These are phyloP conservation scores for Notocelia uddmanniana DNA, from an alignment of 2,888 invertebrate species.

Conservation along the genomic window DNA sequence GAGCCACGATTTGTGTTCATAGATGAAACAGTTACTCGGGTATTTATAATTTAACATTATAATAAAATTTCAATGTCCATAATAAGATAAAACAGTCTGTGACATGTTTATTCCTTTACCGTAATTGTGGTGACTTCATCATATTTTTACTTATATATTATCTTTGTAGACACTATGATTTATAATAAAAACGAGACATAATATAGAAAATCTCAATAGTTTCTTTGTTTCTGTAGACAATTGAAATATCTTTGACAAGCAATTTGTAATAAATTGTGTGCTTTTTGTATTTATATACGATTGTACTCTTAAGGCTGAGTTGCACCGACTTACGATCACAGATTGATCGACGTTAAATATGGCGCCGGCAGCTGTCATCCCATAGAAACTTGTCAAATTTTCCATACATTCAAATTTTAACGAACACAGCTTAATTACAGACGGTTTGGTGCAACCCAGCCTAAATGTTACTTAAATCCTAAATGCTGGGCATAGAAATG, in stretches of 20 bases:
- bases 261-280: constrained; percentile 60
- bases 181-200: constrained; percentile 76
- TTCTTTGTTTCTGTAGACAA: constrained; percentile 70
- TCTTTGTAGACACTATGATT: constrained; percentile 69
- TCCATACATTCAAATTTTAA: no score
- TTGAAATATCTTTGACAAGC: constrained; percentile 60
- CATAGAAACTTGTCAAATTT: no score
- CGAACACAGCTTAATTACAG: no score
- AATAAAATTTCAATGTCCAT: constrained; percentile 75
- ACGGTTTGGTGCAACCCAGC: no score
- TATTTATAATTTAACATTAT: constrained; percentile 71
- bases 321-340: no score
- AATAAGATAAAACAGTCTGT: constrained; percentile 67
- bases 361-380: no score
- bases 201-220: constrained; percentile 63
- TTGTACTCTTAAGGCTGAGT: no score
- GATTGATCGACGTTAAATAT: no score
- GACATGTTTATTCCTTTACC: constrained; percentile 64
- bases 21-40: constrained; percentile 76
- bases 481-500: constrained; percentile 20
- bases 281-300: constrained; percentile 57
- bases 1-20: constrained; percentile 84
- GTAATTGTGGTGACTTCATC: constrained; percentile 78
- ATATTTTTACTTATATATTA: constrained; percentile 67
- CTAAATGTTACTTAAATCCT: constrained; percentile 31